These are phyloP conservation scores for Poecile montanus DNA, from an alignment of 2,797 vertebrate species.

Conservation along the genomic window DNA sequence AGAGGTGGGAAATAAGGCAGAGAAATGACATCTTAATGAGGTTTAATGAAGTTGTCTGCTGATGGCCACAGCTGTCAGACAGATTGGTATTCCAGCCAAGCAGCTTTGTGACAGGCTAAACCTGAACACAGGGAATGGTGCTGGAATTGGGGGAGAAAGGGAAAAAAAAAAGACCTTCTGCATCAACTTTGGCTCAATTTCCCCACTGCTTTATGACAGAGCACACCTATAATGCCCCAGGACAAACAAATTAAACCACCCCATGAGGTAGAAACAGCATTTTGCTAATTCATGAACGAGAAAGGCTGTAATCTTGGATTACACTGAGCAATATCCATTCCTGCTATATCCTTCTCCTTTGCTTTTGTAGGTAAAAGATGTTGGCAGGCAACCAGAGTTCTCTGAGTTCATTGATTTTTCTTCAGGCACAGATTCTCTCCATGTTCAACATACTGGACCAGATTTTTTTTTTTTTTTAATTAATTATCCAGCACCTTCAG, in stretches of 20 bases:
- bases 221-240: not conserved
- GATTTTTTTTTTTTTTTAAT: conserved; percentile 22
- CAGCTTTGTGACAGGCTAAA: conserved; percentile 62
- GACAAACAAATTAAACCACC: not conserved
- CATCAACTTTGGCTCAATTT: not conserved
- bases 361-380: not conserved
- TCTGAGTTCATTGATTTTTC: not conserved
- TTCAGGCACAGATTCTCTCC: not conserved
- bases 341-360: not conserved
- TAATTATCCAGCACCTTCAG: conserved; percentile 59
- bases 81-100: conserved; percentile 76
- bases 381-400: conserved; percentile 19
- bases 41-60: conserved; percentile 85
- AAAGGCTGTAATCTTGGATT: not conserved
- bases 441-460: conserved; percentile 17
- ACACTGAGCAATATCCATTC: not conserved
- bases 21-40: conserved; percentile 85
- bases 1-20: conserved; percentile 75
- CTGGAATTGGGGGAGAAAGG: not conserved
- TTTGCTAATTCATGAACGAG: not conserved
- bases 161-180: not conserved
- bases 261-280: not conserved
- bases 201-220: not conserved
- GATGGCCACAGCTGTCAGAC: conserved; percentile 82
- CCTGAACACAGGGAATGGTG: not conserved